phyloP scores from a whole-genome alignment of 2,113 vertebrate genomes.

The Labeo catla region DNA sequence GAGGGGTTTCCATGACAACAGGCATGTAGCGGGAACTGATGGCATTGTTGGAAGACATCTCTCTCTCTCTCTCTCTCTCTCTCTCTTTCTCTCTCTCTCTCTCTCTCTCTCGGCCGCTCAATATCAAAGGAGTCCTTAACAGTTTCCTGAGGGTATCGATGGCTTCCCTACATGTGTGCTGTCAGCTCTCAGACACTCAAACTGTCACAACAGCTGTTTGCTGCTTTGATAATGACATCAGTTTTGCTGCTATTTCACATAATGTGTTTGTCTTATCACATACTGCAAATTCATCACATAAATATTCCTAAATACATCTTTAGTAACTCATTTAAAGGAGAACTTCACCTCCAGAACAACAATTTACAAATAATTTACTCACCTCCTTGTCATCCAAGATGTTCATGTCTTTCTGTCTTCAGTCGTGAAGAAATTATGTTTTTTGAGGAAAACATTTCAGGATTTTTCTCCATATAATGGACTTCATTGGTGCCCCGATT shows the following conservation, averaged over 20 bases:
- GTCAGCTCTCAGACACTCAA: neutral
- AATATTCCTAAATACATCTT: neutral
- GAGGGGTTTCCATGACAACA: constrained; percentile 76
- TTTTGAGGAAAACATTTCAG: too few relatives aligned
- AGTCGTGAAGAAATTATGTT: too few relatives aligned
- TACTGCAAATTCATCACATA: neutral
- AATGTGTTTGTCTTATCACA: neutral
- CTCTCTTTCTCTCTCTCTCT: constrained; percentile 20
- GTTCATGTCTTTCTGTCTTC: too few relatives aligned
- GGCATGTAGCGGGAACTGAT: constrained; percentile 59
- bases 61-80: constrained; percentile 53
- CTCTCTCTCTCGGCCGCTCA: neutral
- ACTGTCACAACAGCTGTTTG: neutral
- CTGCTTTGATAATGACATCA: neutral
- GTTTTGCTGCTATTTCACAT: neutral
- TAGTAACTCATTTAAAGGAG: neutral
- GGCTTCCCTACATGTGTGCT: neutral
- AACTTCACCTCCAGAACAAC: too few relatives aligned
- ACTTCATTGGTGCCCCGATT: too few relatives aligned
- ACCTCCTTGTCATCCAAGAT: too few relatives aligned
- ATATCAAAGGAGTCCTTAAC: constrained; percentile 17
- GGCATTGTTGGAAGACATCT: constrained; percentile 59
- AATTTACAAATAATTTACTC: too few relatives aligned
- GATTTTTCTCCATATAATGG: too few relatives aligned
- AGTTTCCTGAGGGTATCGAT: neutral